Conservation (phyloP, 2,797 vertebrate species). For the Pelobates cultripes region DNA sequence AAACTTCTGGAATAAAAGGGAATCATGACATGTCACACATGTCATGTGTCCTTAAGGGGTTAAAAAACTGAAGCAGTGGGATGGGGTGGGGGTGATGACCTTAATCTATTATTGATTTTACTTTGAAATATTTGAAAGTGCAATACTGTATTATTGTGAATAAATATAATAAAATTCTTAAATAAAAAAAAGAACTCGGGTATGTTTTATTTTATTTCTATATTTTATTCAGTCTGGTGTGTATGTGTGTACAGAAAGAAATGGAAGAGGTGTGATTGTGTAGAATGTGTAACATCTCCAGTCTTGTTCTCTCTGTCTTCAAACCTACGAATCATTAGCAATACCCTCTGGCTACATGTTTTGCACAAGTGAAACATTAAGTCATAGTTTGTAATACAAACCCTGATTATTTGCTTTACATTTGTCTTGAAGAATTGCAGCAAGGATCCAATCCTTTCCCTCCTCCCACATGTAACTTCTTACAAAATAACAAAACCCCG, state of each 20-base stretch:
- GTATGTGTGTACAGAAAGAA: neutral
- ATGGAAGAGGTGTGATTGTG: neutral
- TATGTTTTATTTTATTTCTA: too few relatives aligned
- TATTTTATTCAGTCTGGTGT: neutral
- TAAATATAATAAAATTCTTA: neutral
- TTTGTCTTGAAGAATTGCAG: conserved; percentile 75
- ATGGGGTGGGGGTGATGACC: too few relatives aligned
- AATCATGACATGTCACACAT: too few relatives aligned
- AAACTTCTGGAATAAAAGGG: too few relatives aligned
- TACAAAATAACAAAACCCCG: neutral
- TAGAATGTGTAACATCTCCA: conserved; percentile 22
- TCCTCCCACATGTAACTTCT: conserved; percentile 58
- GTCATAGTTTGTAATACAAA: conserved; percentile 82
- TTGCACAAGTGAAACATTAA: conserved; percentile 81
- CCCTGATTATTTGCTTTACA: conserved; percentile 75
- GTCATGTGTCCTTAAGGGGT: too few relatives aligned
- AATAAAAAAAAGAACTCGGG: neutral
- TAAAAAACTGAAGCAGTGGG: too few relatives aligned
- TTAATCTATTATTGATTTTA: too few relatives aligned
- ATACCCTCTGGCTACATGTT: conserved; percentile 85
- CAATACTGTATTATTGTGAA: neutral
- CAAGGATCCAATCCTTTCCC: conserved; percentile 69
- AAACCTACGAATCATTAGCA: conserved; percentile 82
- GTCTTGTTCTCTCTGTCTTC: conserved; percentile 54
- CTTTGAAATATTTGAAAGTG: too few relatives aligned